These are phyloP conservation scores for Centropus bengalensis DNA, from an alignment of 2,113 vertebrate species.

Conservation along the genomic window DNA sequence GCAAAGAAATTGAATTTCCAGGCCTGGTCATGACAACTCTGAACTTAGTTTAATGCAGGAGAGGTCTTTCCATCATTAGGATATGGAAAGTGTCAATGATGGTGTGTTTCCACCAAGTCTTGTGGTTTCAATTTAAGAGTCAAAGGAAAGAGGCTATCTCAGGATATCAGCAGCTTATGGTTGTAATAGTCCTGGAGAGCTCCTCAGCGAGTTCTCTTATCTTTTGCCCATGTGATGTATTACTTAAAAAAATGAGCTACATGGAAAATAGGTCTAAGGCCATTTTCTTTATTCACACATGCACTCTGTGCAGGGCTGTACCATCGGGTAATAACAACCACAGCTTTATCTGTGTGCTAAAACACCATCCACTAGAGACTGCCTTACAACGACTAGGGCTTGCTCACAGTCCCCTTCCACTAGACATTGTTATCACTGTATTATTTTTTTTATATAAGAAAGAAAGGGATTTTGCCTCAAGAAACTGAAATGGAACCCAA, in stretches of 20 bases:
- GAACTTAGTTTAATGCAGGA: slow-evolving; percentile 29
- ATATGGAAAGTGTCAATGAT: not conserved
- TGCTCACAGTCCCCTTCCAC: fast-evolving
- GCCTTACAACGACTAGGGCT: not conserved
- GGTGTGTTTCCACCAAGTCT: not conserved
- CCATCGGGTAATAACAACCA: fast-evolving
- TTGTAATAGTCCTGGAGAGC: not conserved
- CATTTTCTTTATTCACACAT: not conserved
- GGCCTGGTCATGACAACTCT: not conserved
- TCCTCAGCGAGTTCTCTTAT: not conserved
- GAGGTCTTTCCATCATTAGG: not conserved
- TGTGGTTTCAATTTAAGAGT: not conserved
- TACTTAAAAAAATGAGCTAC: not conserved
- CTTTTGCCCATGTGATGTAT: not conserved
- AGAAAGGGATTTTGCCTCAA: not conserved
- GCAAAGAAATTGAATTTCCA: slow-evolving; percentile 33
- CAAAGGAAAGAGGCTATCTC: slow-evolving; percentile 7
- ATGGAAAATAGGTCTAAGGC: not conserved
- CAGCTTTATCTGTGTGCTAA: not conserved
- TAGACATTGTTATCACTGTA: not conserved
- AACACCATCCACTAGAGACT: not conserved
- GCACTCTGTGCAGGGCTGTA: not conserved
- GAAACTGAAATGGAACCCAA: not conserved
- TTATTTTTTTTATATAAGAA: not conserved
- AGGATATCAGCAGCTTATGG: not conserved